Base-by-base conservation (phyloP, 2,113 vertebrate species). In the Mormyrus lacerda region DNA sequence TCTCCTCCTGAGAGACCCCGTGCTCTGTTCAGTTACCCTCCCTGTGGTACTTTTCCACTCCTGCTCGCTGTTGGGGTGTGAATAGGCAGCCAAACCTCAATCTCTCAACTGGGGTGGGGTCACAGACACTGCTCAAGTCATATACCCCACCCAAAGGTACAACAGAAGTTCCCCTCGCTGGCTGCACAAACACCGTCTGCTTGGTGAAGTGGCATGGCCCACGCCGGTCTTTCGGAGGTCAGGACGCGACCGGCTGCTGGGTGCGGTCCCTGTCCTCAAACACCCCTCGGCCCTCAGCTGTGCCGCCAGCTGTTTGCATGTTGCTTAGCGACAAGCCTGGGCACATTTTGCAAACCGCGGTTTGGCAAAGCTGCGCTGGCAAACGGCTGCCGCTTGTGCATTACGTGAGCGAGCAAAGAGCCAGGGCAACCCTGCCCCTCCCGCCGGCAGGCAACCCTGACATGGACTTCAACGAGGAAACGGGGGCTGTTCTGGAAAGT, bases 351-450 rank as follows among this genome's bases (percentile, higher is more conserved):
- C 90, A 91, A 91, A 51, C 7, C 42, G 90, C 65, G 82, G 93
- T 92, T 93, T 95, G 95, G 91, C 92, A 90, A 92, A 91, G 92
- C 90, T 93, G 93, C 94, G 93, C 93, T 11, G 31, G 21, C 93
- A 92, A 93, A 87, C 85, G 79, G 69, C 91, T 93, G 88, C 88
- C 73, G 2, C 51, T 5, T 11, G 48, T 42, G 50, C 51, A 11
- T 53, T 39, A 87, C 53, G 7, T 39, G 58, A 65, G 13, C 15
- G 61, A 21, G 42, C 76, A 13, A 10, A 11, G 21, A 15, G 83
- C 47, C 47, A 31, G 45, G n/a, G 21, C 21, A 24, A n/a, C 58
- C 58, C 24, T 61, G 7, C 8, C 58, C 24, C 58, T 27, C 58
- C 82, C 5, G 1, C 39, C 13, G 4, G 21, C 44, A 1, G 35